phyloP scores from a whole-genome alignment of 2,113 vertebrate species.

The Callipepla californica region DNA sequence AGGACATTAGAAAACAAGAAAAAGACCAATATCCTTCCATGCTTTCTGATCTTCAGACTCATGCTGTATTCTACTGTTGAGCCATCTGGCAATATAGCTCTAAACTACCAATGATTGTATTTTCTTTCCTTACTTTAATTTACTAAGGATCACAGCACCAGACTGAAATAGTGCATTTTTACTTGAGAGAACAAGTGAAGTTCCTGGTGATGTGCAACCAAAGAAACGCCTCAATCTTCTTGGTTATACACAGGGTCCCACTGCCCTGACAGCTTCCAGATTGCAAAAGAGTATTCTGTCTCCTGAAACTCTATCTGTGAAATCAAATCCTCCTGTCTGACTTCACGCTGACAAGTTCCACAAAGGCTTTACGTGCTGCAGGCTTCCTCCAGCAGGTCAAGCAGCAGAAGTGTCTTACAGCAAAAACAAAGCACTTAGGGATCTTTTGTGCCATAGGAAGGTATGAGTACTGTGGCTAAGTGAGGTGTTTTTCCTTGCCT shows the following conservation, averaged over 20 bases:
- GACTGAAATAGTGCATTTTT: slow-evolving; percentile 43
- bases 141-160: slow-evolving; percentile 47
- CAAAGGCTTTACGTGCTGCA: slow-evolving; percentile 20
- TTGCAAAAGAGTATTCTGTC: neutral
- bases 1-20: slow-evolving; percentile 1
- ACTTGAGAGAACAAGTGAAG: neutral
- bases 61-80: neutral
- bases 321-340: neutral
- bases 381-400: neutral
- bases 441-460: neutral
- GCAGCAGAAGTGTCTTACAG: neutral
- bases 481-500: neutral
- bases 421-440: slow-evolving; percentile 39
- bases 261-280: neutral
- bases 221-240: neutral
- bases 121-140: slow-evolving; percentile 40
- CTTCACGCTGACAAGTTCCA: neutral
- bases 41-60: slow-evolving; percentile 22
- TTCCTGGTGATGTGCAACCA: neutral
- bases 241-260: neutral
- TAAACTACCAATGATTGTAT: neutral
- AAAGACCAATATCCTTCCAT: neutral
- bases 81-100: slow-evolving; percentile 7
- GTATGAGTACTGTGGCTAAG: neutral
- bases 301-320: neutral